Evolutionary conservation across 2,113 vertebrate genomes (phyloP).

Genomic region (Chitala chitala): DNA sequence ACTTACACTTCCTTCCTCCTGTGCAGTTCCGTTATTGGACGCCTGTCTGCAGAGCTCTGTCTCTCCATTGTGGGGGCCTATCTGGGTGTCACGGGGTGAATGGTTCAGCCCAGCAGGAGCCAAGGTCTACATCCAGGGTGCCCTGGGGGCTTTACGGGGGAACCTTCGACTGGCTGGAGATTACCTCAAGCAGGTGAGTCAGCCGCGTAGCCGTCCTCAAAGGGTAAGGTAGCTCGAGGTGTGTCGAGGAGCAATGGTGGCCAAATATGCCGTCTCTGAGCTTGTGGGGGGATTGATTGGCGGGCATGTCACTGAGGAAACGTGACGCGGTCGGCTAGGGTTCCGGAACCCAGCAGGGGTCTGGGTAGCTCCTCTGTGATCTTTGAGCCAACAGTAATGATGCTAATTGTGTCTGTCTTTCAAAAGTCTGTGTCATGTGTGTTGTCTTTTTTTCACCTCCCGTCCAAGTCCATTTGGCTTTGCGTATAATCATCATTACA

Average conservation of each 20-base stretch:
- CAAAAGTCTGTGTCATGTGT: slow-evolving; percentile 46
- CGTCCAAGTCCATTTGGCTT: slow-evolving; percentile 34
- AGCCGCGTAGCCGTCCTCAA: neutral
- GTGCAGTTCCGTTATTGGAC: slow-evolving; percentile 56
- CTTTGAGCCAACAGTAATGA: slow-evolving; percentile 48
- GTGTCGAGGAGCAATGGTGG: slow-evolving; percentile 14
- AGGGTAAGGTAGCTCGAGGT: neutral
- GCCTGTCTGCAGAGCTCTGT: slow-evolving; percentile 66
- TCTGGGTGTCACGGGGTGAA: slow-evolving; percentile 63
- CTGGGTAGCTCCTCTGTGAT: slow-evolving; percentile 46
- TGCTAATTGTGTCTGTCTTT: slow-evolving; percentile 57
- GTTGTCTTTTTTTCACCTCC: slow-evolving; percentile 40
- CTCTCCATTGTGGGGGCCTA: slow-evolving; percentile 55
- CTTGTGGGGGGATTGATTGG: slow-evolving; percentile 31
- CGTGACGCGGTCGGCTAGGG: slow-evolving; percentile 46
- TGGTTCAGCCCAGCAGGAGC: slow-evolving; percentile 63
- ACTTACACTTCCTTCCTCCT: slow-evolving; percentile 33
- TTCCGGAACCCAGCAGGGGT: slow-evolving; percentile 44
- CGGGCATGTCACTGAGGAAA: slow-evolving; percentile 45
- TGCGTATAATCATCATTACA: slow-evolving; percentile 33
- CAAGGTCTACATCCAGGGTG: slow-evolving; percentile 56
- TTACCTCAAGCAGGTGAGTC: slow-evolving; percentile 68
- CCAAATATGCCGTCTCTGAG: slow-evolving; percentile 4
- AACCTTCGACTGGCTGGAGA: slow-evolving; percentile 55
- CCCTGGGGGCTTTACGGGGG: slow-evolving; percentile 54